Base-by-base conservation (phyloP, 2,797 vertebrate species). In the Acanthiza pusilla region DNA sequence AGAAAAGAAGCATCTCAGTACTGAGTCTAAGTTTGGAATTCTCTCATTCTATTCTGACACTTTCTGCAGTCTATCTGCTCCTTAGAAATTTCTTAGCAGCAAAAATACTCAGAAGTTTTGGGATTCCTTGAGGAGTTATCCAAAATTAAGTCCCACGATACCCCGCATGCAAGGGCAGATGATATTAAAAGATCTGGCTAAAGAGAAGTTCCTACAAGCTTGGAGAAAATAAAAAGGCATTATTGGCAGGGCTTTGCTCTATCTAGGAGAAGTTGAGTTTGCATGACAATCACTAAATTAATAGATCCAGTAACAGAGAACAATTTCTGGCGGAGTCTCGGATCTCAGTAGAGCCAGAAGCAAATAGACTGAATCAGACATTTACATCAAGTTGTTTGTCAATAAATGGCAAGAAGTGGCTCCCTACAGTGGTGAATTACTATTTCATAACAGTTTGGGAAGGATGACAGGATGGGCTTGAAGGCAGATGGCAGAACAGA, bases 331-430 rank as follows among this genome's bases (percentile, higher is more conserved):
- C 17, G 0, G 27, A 86, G 53, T 53, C 73, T 76, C 1, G 0
- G 26, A 89, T 78, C 74, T 93, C 36, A 76, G 61, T 1, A 93
- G 63, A 94, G 85, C 67, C 83, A 94, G 85, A 91, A 94, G 63
- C 77, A 93, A 94, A 91, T 2, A 90, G 62, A 86, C 19, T 62
- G 55, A 94, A 95, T 85, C 3, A 90, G 74, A 91, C 67, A 71
- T 94, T 90, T 94, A 93, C 85, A 94, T 93, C 66, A 93, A 90
- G 70, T 68, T 91, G 74, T 88, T 91, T 79, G 93, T 86, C 94
- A 93, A 65, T 82, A 95, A 90, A 85, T 22, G 23, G 27, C 45
- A 94, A 91, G 42, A 84, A 87, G 62, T 51, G 58, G 91, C 83
- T 95, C 83, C 82, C 88, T 96, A 73, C 79, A 79, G 67, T 34